These are phyloP conservation scores for Mercenaria mercenaria DNA, from an alignment of 1,140 invertebrate species.

Conservation along the genomic window DNA sequence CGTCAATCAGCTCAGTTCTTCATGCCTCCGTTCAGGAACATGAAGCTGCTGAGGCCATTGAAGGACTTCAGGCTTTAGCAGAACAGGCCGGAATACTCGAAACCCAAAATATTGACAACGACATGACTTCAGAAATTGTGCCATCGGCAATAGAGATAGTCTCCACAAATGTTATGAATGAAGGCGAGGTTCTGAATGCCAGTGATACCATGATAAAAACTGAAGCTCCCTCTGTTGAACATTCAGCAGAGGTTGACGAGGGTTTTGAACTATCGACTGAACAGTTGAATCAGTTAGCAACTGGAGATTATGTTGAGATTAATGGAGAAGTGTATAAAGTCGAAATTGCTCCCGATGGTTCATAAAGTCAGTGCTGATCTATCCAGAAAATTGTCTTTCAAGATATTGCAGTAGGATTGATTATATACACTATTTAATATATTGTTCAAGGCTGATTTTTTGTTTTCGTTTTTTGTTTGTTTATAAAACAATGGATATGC, in stretches of 20 bases:
- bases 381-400: too few species aligned
- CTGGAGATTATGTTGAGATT: constrained; percentile 84
- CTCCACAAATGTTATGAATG: constrained; percentile 48
- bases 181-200: constrained; percentile 49
- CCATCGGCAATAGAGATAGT: constrained; percentile 52
- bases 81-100: constrained; percentile 77
- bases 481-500: too few species aligned
- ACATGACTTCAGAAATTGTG: constrained; percentile 70
- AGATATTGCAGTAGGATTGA: too few species aligned
- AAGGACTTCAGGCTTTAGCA: constrained; percentile 83
- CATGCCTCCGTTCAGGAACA: constrained; percentile 61
- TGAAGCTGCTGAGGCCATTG: constrained; percentile 83
- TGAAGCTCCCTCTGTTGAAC: constrained; percentile 50
- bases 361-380: too few species aligned
- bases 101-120: constrained; percentile 60
- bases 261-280: constrained; percentile 79
- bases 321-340: constrained; percentile 85
- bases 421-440: too few species aligned
- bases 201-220: background rate
- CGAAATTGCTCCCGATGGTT: constrained; percentile 67
- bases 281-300: constrained; percentile 79
- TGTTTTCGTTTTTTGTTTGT: too few species aligned
- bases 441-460: too few species aligned
- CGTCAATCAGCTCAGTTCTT: background rate
- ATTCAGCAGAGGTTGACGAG: constrained; percentile 28